Base-by-base conservation (phyloP, 1,140 invertebrate genomes). In the Drosophila orena region DNA sequence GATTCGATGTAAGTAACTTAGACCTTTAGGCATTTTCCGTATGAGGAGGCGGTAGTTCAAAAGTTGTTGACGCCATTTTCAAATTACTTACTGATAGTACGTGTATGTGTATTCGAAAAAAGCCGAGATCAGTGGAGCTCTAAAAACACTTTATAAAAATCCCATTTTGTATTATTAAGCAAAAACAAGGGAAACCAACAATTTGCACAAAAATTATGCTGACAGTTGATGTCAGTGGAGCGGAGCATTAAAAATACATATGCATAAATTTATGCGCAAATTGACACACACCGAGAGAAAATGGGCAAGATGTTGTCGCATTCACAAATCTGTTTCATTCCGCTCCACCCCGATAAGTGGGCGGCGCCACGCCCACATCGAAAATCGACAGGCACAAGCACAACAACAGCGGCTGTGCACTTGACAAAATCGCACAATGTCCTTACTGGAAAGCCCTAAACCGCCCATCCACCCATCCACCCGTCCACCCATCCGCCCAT, bases 1-100 rank as follows among this genome's bases (percentile, higher is more conserved):
- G 81, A 96, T 98, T 81, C 95, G 97, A 93, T 98, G 96, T 97
- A 92, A 96, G 96, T 96, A 46, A 24, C 42, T 4, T 4, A 1
- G 17, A 20, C 14, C 12, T 10, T 1, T 8, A 24, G 22, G 1
- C 6, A 24, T 14, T 24, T 11, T 4, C 10, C 15, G 10, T 11
- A 30, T 17, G 17, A 0, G 17, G 17, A 0, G 17, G 17, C 17
- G 17, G 17, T 17, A 17, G 17, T 1, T 17, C 17, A 30, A 7
- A 8, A 7, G 27, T 30, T 6, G 27, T 0, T 30, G 30, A 2
- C 30, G 30, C 30, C 7, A n/a, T n/a, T 30, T 30, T 10, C 7
- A 30, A 30, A 10, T 10, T 17, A 17, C 17, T n/a, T n/a, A n/a
- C n/a, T n/a, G n/a, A n/a, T n/a, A n/a, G n/a, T n/a, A n/a, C n/a